phyloP scores from a whole-genome alignment of 1,140 invertebrate species.

The Scaptomyza montana region DNA sequence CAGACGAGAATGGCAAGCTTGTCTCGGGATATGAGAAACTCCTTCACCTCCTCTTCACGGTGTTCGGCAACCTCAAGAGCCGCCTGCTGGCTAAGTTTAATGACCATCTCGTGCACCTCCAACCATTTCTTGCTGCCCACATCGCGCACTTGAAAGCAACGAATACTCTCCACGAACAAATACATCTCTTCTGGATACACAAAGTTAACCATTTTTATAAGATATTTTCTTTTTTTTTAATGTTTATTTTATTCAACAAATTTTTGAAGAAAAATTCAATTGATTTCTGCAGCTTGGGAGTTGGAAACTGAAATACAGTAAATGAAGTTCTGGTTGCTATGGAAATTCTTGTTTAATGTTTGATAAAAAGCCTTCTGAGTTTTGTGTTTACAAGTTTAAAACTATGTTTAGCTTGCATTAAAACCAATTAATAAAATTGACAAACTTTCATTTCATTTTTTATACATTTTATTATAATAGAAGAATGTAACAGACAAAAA shows the following conservation, averaged over 20 bases:
- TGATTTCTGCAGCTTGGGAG: background rate
- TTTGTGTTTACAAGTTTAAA: background rate
- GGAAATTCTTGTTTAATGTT: background rate
- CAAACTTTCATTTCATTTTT: too few species aligned
- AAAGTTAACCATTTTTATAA: constrained; percentile 67
- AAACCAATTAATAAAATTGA: too few species aligned
- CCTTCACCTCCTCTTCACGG: constrained; percentile 90
- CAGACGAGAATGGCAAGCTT: constrained; percentile 88
- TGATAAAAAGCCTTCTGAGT: constrained; percentile 20
- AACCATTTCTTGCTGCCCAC: constrained; percentile 86
- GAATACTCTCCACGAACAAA: constrained; percentile 78
- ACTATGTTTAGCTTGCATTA: too few species aligned
- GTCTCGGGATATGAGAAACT: constrained; percentile 84
- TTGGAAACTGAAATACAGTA: constrained; percentile 6
- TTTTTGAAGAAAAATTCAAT: background rate
- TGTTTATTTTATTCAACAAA: background rate
- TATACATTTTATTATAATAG: background rate
- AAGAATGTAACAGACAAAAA: background rate
- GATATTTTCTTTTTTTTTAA: background rate
- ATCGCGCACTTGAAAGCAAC: constrained; percentile 69
- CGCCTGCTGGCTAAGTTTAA: constrained; percentile 92
- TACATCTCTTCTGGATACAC: constrained; percentile 78
- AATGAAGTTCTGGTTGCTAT: constrained; percentile 50
- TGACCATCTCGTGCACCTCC: constrained; percentile 89
- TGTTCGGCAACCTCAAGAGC: constrained; percentile 88